Percentiles rank a stretch among this genome's conserved stretches.
phyloP scores from a whole-genome alignment of 2,113 vertebrate genomes.

The Pheucticus melanocephalus region DNA sequence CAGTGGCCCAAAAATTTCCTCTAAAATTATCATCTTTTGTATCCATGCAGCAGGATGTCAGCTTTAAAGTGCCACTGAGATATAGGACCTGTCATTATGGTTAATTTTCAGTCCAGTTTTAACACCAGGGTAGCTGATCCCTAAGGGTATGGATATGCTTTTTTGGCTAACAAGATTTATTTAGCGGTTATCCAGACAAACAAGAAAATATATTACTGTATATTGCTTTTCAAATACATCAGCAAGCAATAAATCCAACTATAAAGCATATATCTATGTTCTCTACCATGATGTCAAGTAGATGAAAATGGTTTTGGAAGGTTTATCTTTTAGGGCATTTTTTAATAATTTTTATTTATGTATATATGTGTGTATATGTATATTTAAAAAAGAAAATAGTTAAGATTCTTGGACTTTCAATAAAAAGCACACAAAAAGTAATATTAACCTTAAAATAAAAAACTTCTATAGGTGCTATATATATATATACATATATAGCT shows the following conservation, averaged over 20 bases:
- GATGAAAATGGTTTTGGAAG: not conserved
- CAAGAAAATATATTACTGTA: constrained; percentile 62
- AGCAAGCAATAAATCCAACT: constrained; percentile 30
- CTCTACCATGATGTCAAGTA: not conserved
- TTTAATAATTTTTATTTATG: not conserved
- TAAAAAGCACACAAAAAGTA: not conserved
- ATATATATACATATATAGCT: not conserved
- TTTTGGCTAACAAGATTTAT: constrained; percentile 78
- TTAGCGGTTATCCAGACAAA: constrained; percentile 71
- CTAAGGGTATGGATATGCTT: constrained; percentile 58
- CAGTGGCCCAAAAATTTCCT: constrained; percentile 88
- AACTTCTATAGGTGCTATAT: not conserved
- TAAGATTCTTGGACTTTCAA: not conserved
- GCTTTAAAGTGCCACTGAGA: constrained; percentile 83
- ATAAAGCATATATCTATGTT: constrained; percentile 23
- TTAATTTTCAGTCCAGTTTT: constrained; percentile 81
- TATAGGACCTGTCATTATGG: constrained; percentile 82
- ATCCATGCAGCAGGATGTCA: constrained; percentile 80
- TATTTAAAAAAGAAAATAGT: not conserved
- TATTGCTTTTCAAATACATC: constrained; percentile 64
- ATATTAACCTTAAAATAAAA: not conserved
- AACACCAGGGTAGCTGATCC: constrained; percentile 72
- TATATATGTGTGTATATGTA: not conserved
- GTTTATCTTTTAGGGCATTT: not conserved
- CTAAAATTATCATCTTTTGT: constrained; percentile 89